Percentiles rank a stretch among this genome's conserved stretches.
Conservation (phyloP, 2,888 invertebrate species). For the Scaptomyza flava region DNA sequence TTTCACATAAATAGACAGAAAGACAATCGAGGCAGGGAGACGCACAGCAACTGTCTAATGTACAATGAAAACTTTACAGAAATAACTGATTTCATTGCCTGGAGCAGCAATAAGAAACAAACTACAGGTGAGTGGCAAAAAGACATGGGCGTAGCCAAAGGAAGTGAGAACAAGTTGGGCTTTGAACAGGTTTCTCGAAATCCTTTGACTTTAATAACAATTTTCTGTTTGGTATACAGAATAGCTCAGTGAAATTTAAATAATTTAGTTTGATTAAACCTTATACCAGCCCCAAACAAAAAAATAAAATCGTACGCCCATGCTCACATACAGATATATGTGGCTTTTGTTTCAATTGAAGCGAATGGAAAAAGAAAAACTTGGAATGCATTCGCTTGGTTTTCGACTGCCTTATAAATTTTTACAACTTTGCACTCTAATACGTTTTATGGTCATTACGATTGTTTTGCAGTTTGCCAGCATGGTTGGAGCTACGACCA, state of each 20-base stretch:
- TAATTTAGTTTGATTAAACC: neutral
- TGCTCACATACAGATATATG: neutral
- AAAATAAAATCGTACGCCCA: neutral
- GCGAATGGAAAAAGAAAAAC: conserved; percentile 25
- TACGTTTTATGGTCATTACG: conserved; percentile 75
- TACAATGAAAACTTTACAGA: conserved; percentile 83
- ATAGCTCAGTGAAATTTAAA: no score
- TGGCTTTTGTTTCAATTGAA: conserved; percentile 34
- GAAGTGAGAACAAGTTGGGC: no score
- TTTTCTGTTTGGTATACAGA: no score
- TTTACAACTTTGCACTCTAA: conserved; percentile 80
- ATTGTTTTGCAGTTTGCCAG: conserved; percentile 84
- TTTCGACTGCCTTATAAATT: conserved; percentile 68
- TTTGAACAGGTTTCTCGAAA: no score
- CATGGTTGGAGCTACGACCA: conserved; percentile 86
- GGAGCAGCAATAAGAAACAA: conserved; percentile 69
- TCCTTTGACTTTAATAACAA: no score
- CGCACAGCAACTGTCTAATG: conserved; percentile 85
- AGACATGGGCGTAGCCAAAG: neutral
- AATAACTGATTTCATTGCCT: conserved; percentile 70
- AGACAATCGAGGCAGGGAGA: conserved; percentile 82
- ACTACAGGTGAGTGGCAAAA: conserved; percentile 70
- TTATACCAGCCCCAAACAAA: neutral
- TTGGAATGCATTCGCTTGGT: conserved; percentile 44
- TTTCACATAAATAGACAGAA: conserved; percentile 65